phyloP scores from a whole-genome alignment of 2,113 vertebrate species.

The Ptychochromis oligacanthus region DNA sequence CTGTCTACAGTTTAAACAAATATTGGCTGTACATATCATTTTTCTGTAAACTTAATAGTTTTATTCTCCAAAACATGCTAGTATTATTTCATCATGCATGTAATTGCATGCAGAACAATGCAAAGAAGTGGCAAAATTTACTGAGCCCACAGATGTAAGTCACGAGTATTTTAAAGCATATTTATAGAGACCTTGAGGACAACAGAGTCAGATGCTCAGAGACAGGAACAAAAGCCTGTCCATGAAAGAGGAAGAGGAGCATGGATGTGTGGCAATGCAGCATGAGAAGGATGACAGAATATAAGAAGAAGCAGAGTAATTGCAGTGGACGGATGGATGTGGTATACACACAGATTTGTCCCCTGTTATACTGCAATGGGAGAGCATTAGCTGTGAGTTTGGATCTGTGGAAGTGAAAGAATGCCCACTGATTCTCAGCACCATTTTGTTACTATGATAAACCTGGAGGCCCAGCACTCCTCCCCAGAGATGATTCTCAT shows the following conservation, averaged over 20 bases:
- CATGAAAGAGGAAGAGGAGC: neutral
- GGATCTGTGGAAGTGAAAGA: too few relatives aligned
- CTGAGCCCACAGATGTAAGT: neutral
- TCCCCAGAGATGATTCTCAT: neutral
- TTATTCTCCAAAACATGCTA: neutral
- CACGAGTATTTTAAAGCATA: neutral
- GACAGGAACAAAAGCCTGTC: neutral
- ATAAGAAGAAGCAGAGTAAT: neutral
- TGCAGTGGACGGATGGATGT: neutral
- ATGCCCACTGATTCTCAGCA: neutral
- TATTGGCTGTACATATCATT: neutral
- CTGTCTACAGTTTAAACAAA: neutral
- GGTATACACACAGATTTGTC: neutral
- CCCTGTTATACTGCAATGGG: too few relatives aligned
- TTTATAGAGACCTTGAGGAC: neutral
- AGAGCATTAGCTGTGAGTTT: neutral
- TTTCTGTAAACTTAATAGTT: neutral
- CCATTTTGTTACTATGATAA: neutral
- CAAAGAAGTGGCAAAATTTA: neutral
- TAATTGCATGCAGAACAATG: neutral
- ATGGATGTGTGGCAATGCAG: neutral
- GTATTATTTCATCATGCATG: neutral
- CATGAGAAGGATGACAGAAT: neutral
- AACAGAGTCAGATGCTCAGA: neutral
- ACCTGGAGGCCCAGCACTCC: neutral